Evolutionary conservation across 2,888 invertebrate species (phyloP), one percentile per base, ranked within the genome.

Genomic region (Leptopilina syphax): DNA sequence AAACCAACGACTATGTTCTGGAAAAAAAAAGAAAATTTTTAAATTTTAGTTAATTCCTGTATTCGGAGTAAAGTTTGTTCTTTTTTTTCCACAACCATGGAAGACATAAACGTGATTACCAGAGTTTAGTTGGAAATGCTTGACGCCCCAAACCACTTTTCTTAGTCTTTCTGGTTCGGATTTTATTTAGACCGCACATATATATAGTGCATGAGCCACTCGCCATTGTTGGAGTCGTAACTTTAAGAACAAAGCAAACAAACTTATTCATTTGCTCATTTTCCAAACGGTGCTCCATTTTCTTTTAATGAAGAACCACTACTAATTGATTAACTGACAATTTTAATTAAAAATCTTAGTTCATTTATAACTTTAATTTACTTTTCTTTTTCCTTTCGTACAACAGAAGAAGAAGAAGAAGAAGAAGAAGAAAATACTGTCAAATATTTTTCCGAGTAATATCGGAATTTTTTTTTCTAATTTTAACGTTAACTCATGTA

Each of bases 91-190:
- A 4, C 44, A 68, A 68, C 41, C 47, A 68, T 47, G 50, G 18
- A 68, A 50, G 68, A 68, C 47, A 68, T 68, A 68, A 68, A 68
- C 24, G 50, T 68, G 24, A 68, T 68, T 68, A 50, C 68, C 50
- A 12, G 68, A 68, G 68, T 68, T 47, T 68, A 50, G 47, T 50
- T 50, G 50, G 68, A 50, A 66, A 68, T 68, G 47, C 68, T 68
- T 12, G 68, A 50, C 27, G 50, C 24, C 24, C 24, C 50, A 24
- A 50, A 47, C 50, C 18, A 68, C 68, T 68, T 68, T 68, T 68
- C 47, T 24, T 68, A 12, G 50, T 68, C 50, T 50, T 7, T 50
- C 50, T 68, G 63, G 63, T 63, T 63, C 9, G 18, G 63, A 63
- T n/a, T 63, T 63, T 63, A 63, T 63, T n/a, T 63, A 9, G 63